Conservation (phyloP, 2,797 vertebrate species). For the Spinus olivaceus region DNA sequence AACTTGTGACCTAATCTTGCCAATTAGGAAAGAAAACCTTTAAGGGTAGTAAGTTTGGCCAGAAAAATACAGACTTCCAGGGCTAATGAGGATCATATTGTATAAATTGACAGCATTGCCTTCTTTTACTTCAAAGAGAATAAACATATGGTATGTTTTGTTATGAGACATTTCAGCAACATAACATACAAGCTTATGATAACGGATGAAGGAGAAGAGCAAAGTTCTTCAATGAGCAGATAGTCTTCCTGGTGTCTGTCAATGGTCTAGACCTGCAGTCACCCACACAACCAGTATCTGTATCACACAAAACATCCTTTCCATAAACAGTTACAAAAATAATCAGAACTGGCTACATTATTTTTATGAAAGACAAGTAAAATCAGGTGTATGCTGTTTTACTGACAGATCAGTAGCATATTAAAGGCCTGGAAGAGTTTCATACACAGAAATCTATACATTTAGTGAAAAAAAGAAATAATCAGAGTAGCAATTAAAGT, state of each 20-base stretch:
- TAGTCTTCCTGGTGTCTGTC: background rate
- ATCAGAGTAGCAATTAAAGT: background rate
- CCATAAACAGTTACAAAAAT: background rate
- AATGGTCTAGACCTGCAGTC: background rate
- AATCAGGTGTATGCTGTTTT: background rate
- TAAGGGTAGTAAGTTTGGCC: background rate
- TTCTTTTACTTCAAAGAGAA: constrained; percentile 35
- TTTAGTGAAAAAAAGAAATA: background rate
- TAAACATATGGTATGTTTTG: background rate
- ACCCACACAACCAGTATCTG: background rate
- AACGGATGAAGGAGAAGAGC: background rate
- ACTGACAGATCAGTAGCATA: background rate
- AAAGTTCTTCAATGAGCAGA: background rate
- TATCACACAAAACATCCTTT: background rate
- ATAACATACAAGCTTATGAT: background rate
- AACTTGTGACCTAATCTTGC: constrained; percentile 24
- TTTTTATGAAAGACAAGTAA: background rate
- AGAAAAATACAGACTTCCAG: constrained; percentile 14
- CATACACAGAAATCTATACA: background rate
- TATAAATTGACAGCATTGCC: constrained; percentile 11
- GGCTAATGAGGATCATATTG: constrained; percentile 19
- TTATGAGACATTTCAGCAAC: background rate
- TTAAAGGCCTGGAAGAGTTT: background rate
- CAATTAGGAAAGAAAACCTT: constrained; percentile 48
- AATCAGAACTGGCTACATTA: background rate